Evolutionary conservation across 1,140 invertebrate genomes (phyloP), one percentile per base, ranked within the genome.

Genomic region (Heliothis virescens): DNA sequence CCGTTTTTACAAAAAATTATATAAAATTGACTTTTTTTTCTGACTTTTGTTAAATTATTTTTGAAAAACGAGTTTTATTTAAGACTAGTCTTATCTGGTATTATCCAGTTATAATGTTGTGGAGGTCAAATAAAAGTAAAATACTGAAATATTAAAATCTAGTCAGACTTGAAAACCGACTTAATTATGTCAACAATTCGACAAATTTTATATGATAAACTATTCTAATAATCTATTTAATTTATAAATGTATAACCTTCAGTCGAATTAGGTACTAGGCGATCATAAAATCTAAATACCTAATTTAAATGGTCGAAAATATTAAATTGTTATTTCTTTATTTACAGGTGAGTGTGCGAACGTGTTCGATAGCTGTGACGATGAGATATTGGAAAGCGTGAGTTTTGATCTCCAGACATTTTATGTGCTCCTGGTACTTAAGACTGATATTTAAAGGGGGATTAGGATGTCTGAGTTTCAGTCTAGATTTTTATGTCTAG

Each of bases 301-400:
- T 67, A n/a, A 16, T 50, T 53, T 76, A 29, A 69, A 69, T 57
- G 18, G 52, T 7, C 34, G 41, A 60, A 29, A 18, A n/a, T 76
- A 60, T 60, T 83, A 55, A 79, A 74, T 84, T 26, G 65, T 60
- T 75, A 81, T 76, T 82, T 85, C 62, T 53, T 81, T 89, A 72
- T 74, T 91, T 91, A 12, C 86, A 91, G 90, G 90, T 91, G 89
- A 91, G 90, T 91, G 87, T 60, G 62, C 55, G n/a, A 85, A 85
- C 13, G 26, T 83, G 11, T 78, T 84, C 71, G 69, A 79, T 29
- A 59, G 67, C 15, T 63, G 85, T 71, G 81, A 83, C 9, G 79
- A 86, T 82, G 79, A 63, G n/a, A 83, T 77, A 18, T 11, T 48
- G 55, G 80, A 86, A 18, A 77, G 59, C 62, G 76, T 78, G 62